phyloP scores from a whole-genome alignment of 2,888 invertebrate genomes.

The Perizoma flavofasciatum region DNA sequence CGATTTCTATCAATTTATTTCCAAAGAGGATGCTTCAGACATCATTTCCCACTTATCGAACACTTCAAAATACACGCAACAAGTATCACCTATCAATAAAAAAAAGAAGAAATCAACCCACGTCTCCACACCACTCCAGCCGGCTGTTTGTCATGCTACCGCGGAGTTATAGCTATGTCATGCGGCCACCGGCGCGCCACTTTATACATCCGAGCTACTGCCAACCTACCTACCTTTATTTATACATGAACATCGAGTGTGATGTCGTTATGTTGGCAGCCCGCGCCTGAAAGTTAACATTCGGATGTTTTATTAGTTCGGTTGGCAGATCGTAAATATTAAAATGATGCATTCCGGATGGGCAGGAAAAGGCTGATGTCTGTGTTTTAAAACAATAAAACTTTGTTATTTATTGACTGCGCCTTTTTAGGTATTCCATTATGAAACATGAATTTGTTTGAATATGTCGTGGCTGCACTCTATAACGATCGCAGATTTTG shows the following conservation, averaged over 20 bases:
- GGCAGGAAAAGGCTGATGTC: slow-evolving; percentile 4
- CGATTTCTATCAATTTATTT: slow-evolving; percentile 8
- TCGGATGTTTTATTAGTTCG: slow-evolving; percentile 39
- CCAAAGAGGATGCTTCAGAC: slow-evolving; percentile 12
- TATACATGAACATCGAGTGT: slow-evolving; percentile 48
- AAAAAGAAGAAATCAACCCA: slow-evolving; percentile 36
- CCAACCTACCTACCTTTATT: slow-evolving; percentile 60
- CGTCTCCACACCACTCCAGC: slow-evolving; percentile 60
- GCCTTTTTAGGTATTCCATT: too few species aligned
- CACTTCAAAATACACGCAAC: slow-evolving; percentile 14
- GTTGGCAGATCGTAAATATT: slow-evolving; percentile 38
- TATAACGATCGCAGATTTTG: too few species aligned
- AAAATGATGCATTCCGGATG: slow-evolving; percentile 18
- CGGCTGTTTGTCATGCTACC: slow-evolving; percentile 80
- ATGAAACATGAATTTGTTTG: too few species aligned
- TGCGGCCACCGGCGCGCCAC: slow-evolving; percentile 83
- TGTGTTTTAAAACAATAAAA: neutral
- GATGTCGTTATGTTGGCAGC: slow-evolving; percentile 39
- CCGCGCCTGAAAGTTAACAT: slow-evolving; percentile 36
- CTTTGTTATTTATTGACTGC: neutral
- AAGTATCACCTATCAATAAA: slow-evolving; percentile 22
- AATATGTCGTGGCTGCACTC: too few species aligned
- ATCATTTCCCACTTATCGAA: slow-evolving; percentile 10
- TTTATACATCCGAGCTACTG: slow-evolving; percentile 81
- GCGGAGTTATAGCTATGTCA: slow-evolving; percentile 82